A percentile compares a stretch with the other conserved stretches of the same genome.
These are phyloP conservation scores for Cirrhinus mrigala DNA, from an alignment of 2,797 vertebrate species.

Conservation along the genomic window DNA sequence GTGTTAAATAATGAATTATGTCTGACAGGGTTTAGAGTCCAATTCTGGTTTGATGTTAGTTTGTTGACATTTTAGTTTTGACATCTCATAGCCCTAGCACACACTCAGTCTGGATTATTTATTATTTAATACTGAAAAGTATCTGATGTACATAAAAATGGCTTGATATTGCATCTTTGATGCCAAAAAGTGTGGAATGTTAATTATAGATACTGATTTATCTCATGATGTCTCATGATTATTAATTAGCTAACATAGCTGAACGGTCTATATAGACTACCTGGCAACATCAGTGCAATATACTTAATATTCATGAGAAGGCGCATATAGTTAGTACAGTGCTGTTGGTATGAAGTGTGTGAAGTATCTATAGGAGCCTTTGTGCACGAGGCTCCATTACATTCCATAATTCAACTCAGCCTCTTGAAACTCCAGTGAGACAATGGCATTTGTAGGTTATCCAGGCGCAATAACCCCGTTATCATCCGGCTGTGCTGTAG, in stretches of 20 bases:
- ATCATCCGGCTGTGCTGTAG: neutral
- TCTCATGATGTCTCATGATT: neutral
- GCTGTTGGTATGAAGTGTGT: neutral
- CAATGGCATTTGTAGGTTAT: neutral
- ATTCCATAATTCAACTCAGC: slow-evolving; percentile 1
- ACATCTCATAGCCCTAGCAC: neutral
- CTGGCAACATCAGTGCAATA: neutral
- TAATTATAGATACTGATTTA: neutral
- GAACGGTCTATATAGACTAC: neutral
- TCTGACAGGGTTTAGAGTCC: neutral
- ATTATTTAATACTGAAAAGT: slow-evolving; percentile 1
- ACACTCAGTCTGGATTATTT: neutral
- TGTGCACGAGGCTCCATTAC: neutral
- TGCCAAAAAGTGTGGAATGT: neutral
- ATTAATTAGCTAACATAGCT: neutral
- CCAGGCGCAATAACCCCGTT: neutral
- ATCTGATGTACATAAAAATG: neutral
- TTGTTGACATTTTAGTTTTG: neutral
- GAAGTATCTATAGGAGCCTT: neutral
- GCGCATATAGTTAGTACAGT: neutral
- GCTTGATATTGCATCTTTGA: no score
- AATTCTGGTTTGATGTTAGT: neutral
- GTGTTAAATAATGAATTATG: neutral
- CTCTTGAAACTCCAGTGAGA: neutral
- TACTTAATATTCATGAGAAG: neutral